phyloP scores from a whole-genome alignment of 92 coral and sea anemone genomes.

The Parazoanthus atlanticus region DNA sequence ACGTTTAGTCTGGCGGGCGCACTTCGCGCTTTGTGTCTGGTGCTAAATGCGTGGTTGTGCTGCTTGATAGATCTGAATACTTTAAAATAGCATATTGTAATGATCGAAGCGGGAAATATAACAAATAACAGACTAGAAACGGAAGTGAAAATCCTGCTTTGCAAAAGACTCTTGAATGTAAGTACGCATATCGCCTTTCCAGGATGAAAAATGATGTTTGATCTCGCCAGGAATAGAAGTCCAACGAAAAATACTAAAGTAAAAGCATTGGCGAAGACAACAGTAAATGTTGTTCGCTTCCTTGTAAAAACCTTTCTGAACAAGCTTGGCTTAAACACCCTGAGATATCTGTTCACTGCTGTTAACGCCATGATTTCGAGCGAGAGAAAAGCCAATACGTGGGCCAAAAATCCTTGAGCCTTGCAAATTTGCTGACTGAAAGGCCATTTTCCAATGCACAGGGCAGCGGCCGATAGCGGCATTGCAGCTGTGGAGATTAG shows the following conservation, averaged over 20 bases:
- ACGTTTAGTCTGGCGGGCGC: slow-evolving; percentile 52
- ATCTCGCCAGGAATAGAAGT: slow-evolving; percentile 50
- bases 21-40: slow-evolving; percentile 19
- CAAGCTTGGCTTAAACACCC: slow-evolving; percentile 59
- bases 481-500: slow-evolving; percentile 71
- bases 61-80: slow-evolving; percentile 65
- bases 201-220: slow-evolving; percentile 68
- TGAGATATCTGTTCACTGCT: slow-evolving; percentile 74
- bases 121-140: slow-evolving; percentile 63
- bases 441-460: slow-evolving; percentile 66
- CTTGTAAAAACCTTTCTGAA: slow-evolving; percentile 67
- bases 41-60: slow-evolving; percentile 50
- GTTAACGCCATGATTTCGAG: slow-evolving; percentile 82
- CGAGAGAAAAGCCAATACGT: slow-evolving; percentile 78
- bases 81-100: slow-evolving; percentile 64
- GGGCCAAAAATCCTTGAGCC: slow-evolving; percentile 70
- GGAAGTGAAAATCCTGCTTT: slow-evolving; percentile 62
- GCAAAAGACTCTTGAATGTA: slow-evolving; percentile 17
- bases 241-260: slow-evolving; percentile 52
- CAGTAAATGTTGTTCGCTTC: slow-evolving; percentile 59
- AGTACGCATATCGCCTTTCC: slow-evolving; percentile 79
- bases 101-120: slow-evolving; percentile 64
- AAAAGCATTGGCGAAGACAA: slow-evolving; percentile 48
- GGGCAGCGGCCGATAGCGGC: slow-evolving; percentile 69
- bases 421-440: slow-evolving; percentile 55